These are phyloP conservation scores for Pseudochirops corinnae DNA, from an alignment of 2,797 vertebrate species.

Conservation along the genomic window DNA sequence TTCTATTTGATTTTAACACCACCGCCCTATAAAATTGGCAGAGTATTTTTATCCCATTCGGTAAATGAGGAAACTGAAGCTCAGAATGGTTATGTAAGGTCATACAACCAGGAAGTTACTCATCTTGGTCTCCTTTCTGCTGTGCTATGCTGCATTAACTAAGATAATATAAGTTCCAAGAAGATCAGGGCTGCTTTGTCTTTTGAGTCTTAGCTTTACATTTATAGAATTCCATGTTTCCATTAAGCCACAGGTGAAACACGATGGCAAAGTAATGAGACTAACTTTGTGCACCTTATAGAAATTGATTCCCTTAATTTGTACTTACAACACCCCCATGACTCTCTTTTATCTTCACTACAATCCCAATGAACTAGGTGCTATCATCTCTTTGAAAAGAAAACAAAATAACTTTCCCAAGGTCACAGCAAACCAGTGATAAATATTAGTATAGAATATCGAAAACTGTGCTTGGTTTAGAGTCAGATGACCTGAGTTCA, in stretches of 20 bases:
- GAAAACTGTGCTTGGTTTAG: neutral
- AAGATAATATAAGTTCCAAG: neutral
- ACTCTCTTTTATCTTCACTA: neutral
- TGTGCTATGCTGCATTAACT: neutral
- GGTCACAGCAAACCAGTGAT: neutral
- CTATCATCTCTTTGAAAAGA: neutral
- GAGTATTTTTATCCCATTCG: too few species aligned
- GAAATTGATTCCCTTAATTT: neutral
- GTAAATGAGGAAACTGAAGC: neutral
- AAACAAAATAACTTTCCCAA: neutral
- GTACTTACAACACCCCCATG: neutral
- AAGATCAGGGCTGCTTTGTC: neutral
- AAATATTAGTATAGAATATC: neutral
- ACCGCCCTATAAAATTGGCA: neutral
- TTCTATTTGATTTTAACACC: too few species aligned
- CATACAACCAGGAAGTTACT: neutral
- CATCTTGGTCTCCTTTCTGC: neutral
- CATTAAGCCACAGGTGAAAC: neutral
- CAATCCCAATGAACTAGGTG: neutral
- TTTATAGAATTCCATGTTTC: neutral
- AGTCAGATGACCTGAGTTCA: neutral
- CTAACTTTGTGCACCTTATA: neutral
- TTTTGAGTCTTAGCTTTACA: neutral
- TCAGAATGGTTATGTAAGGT: neutral
- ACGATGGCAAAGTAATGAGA: neutral